These are phyloP conservation scores for Novumbra hubbsi DNA, from an alignment of 2,797 vertebrate species.

Conservation along the genomic window DNA sequence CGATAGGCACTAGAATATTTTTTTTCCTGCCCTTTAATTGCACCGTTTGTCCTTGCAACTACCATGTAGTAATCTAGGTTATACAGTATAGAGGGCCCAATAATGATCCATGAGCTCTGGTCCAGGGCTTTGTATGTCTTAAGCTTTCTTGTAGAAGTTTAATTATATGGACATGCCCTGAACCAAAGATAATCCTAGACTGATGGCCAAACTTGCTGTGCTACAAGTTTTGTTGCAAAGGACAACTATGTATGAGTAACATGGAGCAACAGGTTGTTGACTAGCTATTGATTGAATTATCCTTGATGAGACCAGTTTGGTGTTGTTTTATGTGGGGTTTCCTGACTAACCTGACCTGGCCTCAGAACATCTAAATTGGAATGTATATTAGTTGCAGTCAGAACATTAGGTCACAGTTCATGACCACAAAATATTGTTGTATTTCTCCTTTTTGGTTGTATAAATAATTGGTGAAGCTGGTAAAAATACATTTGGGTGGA, in stretches of 20 bases:
- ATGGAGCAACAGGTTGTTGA: constrained; percentile 52
- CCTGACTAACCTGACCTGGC: constrained; percentile 1
- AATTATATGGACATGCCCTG: no score
- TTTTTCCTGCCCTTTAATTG: background rate
- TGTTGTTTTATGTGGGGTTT: background rate
- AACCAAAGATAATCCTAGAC: background rate
- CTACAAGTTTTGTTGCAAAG: constrained; percentile 1
- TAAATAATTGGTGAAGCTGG: background rate
- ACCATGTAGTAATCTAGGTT: background rate
- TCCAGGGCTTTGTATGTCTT: background rate
- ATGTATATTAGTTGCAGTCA: background rate
- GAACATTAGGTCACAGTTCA: background rate
- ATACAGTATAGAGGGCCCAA: constrained; percentile 14
- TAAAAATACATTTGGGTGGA: background rate
- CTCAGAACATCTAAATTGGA: background rate
- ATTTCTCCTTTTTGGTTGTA: background rate
- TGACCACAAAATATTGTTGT: background rate
- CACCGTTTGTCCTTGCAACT: background rate
- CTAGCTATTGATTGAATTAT: constrained; percentile 54
- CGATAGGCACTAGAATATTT: background rate
- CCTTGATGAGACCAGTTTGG: constrained; percentile 13
- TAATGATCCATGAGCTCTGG: background rate
- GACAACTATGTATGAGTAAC: constrained; percentile 61
- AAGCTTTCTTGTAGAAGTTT: background rate
- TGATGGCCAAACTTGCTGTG: background rate